Base-by-base conservation (phyloP, 2,797 vertebrate genomes). In the Sardinella longiceps region DNA sequence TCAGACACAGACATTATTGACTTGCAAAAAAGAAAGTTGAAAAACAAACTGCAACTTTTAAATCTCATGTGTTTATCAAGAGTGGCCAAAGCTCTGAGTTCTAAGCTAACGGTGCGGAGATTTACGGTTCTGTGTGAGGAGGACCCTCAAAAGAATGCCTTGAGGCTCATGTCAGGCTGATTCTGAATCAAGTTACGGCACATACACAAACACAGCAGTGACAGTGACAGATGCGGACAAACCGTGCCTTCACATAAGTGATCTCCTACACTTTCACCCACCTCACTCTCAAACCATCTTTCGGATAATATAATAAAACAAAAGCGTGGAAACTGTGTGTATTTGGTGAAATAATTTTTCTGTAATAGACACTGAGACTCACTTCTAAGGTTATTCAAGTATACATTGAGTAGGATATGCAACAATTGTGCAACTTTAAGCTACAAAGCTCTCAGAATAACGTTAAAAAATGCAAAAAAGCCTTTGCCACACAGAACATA, bases 171-270 rank as follows among this genome's bases (percentile, higher is more conserved):
- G 25, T 84, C 82, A 10, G 48, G 50, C 77, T 51, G 39, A 81
- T 85, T 83, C 84, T 66, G 39, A 74, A 45, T 25, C 45, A 70
- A 82, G 58, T 81, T 82, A 83, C 56, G 10, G 18, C n/a, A 70
- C 20, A 53, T 77, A 63, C 81, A 77, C 50, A 86, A 60, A 84
- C 74, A 18, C 70, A 23, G 70, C 33, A 77, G 15, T 81, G 56
- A 87, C 83, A 89, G 81, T 58, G 63, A 86, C 87, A 86, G 82
- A 88, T 83, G 70, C 18, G 37, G 30, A 81, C 43, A 56, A 56
- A 25, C 33, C 10, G 33, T 2, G 15, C 18, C 80, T 28, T 80
- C 46, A 9, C 80, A 60, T 18, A 70, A 77, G 51, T 50, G 3
- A 43, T 33, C 30, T 80, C 45, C 28, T 50, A 37, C 46, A 43